These are phyloP conservation scores for Drosophila yakuba DNA, from an alignment of 1,140 invertebrate species.

Conservation along the genomic window DNA sequence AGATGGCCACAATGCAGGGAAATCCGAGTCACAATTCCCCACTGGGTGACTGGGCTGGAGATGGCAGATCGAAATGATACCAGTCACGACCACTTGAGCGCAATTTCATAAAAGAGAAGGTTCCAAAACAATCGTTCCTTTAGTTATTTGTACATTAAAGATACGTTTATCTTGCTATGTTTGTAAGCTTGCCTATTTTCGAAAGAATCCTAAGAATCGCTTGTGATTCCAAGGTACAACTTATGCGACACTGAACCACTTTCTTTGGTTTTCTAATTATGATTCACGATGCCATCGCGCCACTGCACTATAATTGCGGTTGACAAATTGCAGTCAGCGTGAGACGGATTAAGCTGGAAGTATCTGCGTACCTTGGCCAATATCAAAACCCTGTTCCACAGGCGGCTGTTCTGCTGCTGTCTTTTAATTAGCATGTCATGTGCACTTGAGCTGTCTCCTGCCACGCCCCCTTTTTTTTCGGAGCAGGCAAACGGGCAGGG, in stretches of 20 bases:
- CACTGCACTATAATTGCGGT: constrained; percentile 64
- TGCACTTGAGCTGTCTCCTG: constrained; percentile 70
- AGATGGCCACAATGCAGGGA: constrained; percentile 5
- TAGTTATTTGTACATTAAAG: too few relatives aligned
- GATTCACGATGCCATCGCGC: constrained; percentile 30
- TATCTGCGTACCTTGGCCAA: constrained; percentile 17
- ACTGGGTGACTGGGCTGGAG: constrained; percentile 9
- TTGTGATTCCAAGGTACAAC: too few relatives aligned
- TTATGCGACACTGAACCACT: too few relatives aligned
- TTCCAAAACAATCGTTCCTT: too few relatives aligned
- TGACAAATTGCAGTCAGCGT: constrained; percentile 81
- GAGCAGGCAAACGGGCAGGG: background rate
- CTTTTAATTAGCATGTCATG: constrained; percentile 83
- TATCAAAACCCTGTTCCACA: background rate
- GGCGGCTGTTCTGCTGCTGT: constrained; percentile 66
- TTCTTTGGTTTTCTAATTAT: too few relatives aligned
- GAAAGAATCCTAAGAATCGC: too few relatives aligned
- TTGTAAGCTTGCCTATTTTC: too few relatives aligned
- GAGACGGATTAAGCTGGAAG: constrained; percentile 66
- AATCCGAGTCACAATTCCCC: background rate
- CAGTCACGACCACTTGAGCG: background rate
- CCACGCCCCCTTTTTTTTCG: constrained; percentile 46
- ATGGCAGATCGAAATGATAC: constrained; percentile 9
- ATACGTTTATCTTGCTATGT: too few relatives aligned
- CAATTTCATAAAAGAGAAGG: too few relatives aligned